Evolutionary conservation across 2,888 invertebrate species (phyloP).

Genomic region (Drosophila tripunctata): DNA sequence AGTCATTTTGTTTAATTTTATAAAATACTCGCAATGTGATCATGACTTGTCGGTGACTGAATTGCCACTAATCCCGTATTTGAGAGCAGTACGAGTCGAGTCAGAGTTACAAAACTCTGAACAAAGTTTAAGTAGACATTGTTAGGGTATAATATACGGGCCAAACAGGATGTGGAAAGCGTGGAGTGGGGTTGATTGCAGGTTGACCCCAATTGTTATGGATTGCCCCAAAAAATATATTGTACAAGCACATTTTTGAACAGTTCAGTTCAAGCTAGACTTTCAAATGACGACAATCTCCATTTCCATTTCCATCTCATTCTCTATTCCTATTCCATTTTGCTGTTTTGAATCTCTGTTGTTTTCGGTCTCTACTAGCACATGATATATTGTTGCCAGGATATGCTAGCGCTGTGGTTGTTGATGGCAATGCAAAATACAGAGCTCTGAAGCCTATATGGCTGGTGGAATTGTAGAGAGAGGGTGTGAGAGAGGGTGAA

Average conservation of each 20-base stretch:
- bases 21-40: too few species aligned
- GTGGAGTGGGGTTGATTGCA: conserved; percentile 19
- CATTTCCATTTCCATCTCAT: conserved; percentile 15
- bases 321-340: conserved; percentile 20
- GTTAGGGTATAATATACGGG: too few species aligned
- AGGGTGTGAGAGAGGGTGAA: too few species aligned
- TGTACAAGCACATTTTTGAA: conserved; percentile 73
- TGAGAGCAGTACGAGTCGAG: too few species aligned
- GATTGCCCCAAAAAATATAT: conserved; percentile 57
- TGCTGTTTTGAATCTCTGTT: conserved; percentile 21
- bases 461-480: neutral
- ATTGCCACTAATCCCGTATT: too few species aligned
- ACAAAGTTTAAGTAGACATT: too few species aligned
- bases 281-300: conserved; percentile 67
- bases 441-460: conserved; percentile 5
- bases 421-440: conserved; percentile 55
- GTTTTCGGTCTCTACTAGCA: conserved; percentile 27
- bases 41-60: too few species aligned
- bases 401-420: conserved; percentile 30
- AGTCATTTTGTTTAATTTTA: too few species aligned
- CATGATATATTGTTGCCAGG: conserved; percentile 60
- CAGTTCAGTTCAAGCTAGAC: conserved; percentile 67
- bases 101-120: too few species aligned
- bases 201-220: conserved; percentile 69
- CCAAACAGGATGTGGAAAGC: neutral